A percentile compares a stretch with the other conserved stretches of the same genome.
These are phyloP conservation scores for Hesperophylax magnus DNA, from an alignment of 1,140 invertebrate genomes.

Conservation along the genomic window DNA sequence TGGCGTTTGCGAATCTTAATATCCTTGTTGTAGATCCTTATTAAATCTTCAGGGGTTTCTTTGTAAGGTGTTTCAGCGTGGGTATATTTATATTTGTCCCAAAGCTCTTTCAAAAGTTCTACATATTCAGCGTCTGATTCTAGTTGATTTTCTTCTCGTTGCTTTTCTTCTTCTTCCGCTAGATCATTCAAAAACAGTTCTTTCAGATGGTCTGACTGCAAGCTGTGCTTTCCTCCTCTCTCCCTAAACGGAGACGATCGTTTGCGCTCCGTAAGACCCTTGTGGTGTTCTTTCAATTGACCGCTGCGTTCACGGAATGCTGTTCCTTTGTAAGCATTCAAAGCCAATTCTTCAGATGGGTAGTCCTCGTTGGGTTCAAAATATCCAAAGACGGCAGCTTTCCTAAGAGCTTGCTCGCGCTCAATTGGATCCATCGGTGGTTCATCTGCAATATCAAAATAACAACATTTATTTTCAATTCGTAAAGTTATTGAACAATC, in stretches of 20 bases:
- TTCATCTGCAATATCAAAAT: constrained; percentile 36
- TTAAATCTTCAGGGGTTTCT: constrained; percentile 63
- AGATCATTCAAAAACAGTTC: constrained; percentile 72
- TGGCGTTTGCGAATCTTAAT: constrained; percentile 64
- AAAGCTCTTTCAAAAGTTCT: constrained; percentile 71
- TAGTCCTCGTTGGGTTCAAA: constrained; percentile 48
- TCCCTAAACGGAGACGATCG: constrained; percentile 71
- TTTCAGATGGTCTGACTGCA: constrained; percentile 71
- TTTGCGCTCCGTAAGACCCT: constrained; percentile 45
- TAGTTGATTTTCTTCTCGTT: constrained; percentile 56
- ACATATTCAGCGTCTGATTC: constrained; percentile 71
- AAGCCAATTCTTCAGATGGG: constrained; percentile 43
- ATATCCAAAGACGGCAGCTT: constrained; percentile 37
- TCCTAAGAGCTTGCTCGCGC: constrained; percentile 3
- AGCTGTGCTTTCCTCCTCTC: constrained; percentile 62
- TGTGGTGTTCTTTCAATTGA: constrained; percentile 32
- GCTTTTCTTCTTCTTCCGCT: constrained; percentile 64
- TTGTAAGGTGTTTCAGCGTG: constrained; percentile 60
- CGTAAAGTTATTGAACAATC: too few species aligned
- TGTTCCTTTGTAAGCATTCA: constrained; percentile 42
- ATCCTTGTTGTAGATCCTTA: constrained; percentile 67
- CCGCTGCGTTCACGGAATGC: constrained; percentile 48
- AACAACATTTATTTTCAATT: neutral
- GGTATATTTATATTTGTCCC: constrained; percentile 72
- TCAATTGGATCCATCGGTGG: constrained; percentile 42